These are phyloP conservation scores for Dromiciops gliroides DNA, from an alignment of 2,113 vertebrate species.

Conservation along the genomic window DNA sequence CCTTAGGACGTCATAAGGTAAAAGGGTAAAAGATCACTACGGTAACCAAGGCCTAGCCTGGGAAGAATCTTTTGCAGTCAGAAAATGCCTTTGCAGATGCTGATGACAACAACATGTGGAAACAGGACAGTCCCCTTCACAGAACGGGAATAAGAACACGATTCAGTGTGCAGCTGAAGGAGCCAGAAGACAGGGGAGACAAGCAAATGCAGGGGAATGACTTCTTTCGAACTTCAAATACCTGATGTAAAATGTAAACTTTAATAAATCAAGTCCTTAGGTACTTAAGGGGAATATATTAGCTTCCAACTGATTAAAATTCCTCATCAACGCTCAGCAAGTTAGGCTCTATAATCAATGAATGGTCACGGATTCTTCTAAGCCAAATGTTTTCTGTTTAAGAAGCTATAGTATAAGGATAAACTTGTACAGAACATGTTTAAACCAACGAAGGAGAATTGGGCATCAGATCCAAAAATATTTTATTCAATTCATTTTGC, in stretches of 20 bases:
- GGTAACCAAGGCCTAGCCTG: not conserved
- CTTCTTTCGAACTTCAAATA: slow-evolving; percentile 16
- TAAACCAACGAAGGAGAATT: slow-evolving; percentile 33
- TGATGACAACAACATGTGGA: not conserved
- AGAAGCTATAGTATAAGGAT: slow-evolving; percentile 24
- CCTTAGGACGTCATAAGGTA: not conserved
- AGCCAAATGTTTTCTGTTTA: slow-evolving; percentile 52
- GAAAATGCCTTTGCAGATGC: not conserved
- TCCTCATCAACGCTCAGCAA: slow-evolving; percentile 6
- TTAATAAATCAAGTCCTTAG: slow-evolving; percentile 28
- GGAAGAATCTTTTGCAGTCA: not conserved
- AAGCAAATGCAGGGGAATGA: slow-evolving; percentile 26
- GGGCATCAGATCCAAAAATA: slow-evolving; percentile 27
- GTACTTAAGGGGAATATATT: slow-evolving; percentile 24
- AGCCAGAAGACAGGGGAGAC: slow-evolving; percentile 29
- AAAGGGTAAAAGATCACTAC: not conserved
- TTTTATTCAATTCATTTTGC: not conserved
- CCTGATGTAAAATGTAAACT: slow-evolving; percentile 47
- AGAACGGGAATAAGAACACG: slow-evolving; percentile 15
- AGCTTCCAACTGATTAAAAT: slow-evolving; percentile 57
- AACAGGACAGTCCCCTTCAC: slow-evolving; percentile 15
- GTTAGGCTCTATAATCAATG: slow-evolving; percentile 50
- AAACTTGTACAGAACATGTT: not conserved
- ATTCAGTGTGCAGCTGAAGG: not conserved
- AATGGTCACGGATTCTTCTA: slow-evolving; percentile 46